Evolutionary conservation across 2,113 vertebrate species (phyloP).

Genomic region (Pseudopodoces humilis): DNA sequence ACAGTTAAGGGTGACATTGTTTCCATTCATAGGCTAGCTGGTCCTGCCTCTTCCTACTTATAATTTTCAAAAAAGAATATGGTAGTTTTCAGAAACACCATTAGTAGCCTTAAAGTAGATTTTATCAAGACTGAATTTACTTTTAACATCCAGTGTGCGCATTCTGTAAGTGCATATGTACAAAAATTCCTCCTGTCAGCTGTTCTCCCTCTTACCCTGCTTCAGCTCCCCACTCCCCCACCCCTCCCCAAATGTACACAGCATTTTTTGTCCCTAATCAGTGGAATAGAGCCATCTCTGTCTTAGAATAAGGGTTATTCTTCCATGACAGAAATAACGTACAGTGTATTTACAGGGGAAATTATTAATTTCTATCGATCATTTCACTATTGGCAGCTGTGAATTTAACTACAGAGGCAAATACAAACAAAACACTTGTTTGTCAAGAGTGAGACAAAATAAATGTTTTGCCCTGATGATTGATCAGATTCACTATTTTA

Average conservation of each 20-base stretch:
- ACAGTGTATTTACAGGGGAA: neutral
- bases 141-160: neutral
- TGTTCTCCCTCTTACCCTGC: neutral
- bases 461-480: neutral
- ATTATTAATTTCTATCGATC: neutral
- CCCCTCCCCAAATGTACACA: neutral
- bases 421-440: neutral
- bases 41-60: neutral
- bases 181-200: neutral
- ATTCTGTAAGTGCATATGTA: neutral
- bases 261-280: neutral
- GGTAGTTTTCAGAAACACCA: neutral
- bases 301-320: neutral
- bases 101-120: neutral
- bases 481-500: neutral
- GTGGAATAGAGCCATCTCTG: neutral
- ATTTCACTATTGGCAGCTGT: neutral
- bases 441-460: neutral
- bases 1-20: neutral
- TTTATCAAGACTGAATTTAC: neutral
- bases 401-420: neutral
- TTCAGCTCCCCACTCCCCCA: too few species aligned
- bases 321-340: neutral
- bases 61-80: fast-evolving
- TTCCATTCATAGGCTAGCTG: neutral